These are phyloP conservation scores for Lamellibrachia satsuma DNA, from an alignment of 2,888 invertebrate genomes.

Conservation along the genomic window DNA sequence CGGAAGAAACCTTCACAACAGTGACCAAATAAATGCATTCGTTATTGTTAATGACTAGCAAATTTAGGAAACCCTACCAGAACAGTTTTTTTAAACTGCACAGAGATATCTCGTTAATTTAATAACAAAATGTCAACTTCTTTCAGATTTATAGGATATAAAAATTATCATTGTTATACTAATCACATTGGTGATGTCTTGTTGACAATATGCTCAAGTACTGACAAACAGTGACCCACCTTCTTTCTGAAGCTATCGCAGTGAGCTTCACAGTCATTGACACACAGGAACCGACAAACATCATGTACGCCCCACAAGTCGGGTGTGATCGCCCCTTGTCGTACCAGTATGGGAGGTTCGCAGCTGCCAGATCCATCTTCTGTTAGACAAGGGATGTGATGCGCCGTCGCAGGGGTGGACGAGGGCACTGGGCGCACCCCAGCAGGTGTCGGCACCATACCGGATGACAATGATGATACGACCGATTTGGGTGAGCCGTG, in stretches of 20 bases:
- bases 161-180: too few relatives aligned
- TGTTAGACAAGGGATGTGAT: conserved; percentile 32
- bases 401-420: neutral
- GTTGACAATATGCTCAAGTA: too few relatives aligned
- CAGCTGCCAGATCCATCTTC: conserved; percentile 27
- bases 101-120: too few relatives aligned
- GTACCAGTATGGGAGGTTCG: conserved; percentile 14
- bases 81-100: too few relatives aligned
- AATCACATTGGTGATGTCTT: too few relatives aligned
- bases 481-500: neutral
- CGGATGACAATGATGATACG: neutral
- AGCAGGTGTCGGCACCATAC: conserved; percentile 30
- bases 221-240: conserved; percentile 56
- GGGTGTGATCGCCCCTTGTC: conserved; percentile 67
- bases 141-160: too few relatives aligned
- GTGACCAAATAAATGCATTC: too few relatives aligned
- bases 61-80: too few relatives aligned
- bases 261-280: conserved; percentile 80
- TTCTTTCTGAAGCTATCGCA: conserved; percentile 72
- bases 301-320: conserved; percentile 84
- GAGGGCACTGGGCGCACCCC: neutral
- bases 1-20: too few relatives aligned
- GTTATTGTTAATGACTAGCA: too few relatives aligned
- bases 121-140: too few relatives aligned
- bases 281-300: conserved; percentile 87